Percentiles rank a stretch among this genome's conserved stretches.
Conservation (phyloP, 2,797 vertebrate genomes). For the Esox masquinongy region DNA sequence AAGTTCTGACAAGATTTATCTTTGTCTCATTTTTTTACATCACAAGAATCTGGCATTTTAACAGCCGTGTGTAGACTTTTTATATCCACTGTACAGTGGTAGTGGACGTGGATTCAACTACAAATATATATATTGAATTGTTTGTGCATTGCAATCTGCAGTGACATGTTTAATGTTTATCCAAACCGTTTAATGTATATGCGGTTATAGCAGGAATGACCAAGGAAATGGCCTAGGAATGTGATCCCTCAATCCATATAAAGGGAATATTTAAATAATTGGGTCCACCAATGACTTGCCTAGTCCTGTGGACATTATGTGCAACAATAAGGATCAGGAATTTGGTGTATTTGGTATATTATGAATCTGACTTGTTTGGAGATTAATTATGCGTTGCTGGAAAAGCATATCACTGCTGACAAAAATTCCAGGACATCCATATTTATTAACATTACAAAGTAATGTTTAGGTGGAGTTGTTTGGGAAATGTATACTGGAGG, state of each 20-base stretch:
- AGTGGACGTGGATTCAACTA: too few relatives aligned
- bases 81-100: too few relatives aligned
- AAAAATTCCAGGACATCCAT: neutral
- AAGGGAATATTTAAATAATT: neutral
- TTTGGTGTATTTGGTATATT: slow-evolving; percentile 45
- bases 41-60: too few relatives aligned
- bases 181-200: too few relatives aligned
- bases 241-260: neutral
- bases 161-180: too few relatives aligned
- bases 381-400: slow-evolving; percentile 57
- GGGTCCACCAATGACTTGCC: neutral
- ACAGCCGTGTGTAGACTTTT: too few relatives aligned
- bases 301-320: slow-evolving; percentile 22
- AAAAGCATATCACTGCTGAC: too few relatives aligned
- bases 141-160: too few relatives aligned
- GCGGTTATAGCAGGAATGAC: too few relatives aligned
- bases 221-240: neutral
- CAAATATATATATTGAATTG: too few relatives aligned
- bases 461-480: neutral
- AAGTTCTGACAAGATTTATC: too few relatives aligned
- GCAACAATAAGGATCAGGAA: neutral
- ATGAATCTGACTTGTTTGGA: slow-evolving; percentile 42
- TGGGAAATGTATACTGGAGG: neutral
- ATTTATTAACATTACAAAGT: neutral
- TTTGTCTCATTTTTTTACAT: too few relatives aligned